These are phyloP conservation scores for Dryoscopus gambensis DNA, from an alignment of 2,113 vertebrate genomes.

Conservation along the genomic window DNA sequence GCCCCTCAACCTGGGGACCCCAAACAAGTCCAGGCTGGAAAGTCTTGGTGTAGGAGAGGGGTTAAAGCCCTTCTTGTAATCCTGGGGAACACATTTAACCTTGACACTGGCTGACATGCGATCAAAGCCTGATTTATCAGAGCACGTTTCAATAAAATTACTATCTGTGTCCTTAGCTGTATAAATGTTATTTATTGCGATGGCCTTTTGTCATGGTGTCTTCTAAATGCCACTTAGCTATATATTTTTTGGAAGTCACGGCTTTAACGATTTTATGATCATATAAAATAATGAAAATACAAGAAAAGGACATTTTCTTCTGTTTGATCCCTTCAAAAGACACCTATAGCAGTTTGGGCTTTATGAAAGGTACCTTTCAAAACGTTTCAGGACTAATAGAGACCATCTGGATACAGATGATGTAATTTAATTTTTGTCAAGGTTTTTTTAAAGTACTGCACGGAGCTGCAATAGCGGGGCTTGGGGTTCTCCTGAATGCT, in stretches of 20 bases:
- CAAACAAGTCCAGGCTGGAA: neutral
- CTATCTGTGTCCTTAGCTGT: constrained; percentile 15
- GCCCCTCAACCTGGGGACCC: neutral
- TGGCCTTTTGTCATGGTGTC: constrained; percentile 57
- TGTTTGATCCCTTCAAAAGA: constrained; percentile 71
- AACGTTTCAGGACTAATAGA: constrained; percentile 70
- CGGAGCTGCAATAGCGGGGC: neutral
- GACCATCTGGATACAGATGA: constrained; percentile 77
- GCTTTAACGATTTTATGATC: constrained; percentile 59
- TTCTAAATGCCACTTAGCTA: constrained; percentile 46
- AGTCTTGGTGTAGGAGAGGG: neutral
- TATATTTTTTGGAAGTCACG: neutral
- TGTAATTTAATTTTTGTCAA: constrained; percentile 71
- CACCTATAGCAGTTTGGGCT: constrained; percentile 67
- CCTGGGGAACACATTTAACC: neutral
- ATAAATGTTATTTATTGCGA: constrained; percentile 64
- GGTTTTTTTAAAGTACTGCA: neutral
- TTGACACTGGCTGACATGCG: neutral
- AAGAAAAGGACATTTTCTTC: constrained; percentile 51
- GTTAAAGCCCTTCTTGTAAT: neutral
- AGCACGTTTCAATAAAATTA: constrained; percentile 44
- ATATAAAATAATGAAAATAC: constrained; percentile 64
- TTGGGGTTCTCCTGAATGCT: constrained; percentile 24
- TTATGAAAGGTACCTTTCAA: constrained; percentile 70
- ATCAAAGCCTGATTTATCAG: constrained; percentile 60